phyloP scores from a whole-genome alignment of 2,888 invertebrate species.

The Philonicus albiceps region DNA sequence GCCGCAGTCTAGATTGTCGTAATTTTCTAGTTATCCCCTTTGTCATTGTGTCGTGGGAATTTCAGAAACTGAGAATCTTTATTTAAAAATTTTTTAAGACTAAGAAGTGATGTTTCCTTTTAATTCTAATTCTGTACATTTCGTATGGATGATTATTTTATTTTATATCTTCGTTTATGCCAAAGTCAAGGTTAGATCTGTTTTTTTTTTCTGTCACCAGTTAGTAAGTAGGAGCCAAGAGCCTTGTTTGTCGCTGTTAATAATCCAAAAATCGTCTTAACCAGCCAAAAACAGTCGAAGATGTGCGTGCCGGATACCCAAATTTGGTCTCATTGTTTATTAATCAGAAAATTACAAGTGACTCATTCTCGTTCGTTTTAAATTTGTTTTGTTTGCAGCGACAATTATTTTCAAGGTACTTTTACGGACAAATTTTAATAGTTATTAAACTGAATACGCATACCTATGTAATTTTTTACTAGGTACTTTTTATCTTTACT shows the following conservation, averaged over 20 bases:
- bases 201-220: neutral
- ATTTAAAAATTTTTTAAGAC: neutral
- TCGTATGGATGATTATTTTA: neutral
- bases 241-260: neutral
- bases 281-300: neutral
- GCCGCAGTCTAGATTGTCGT: neutral
- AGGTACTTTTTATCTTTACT: too few relatives aligned
- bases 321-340: neutral
- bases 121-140: neutral
- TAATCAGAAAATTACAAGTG: neutral
- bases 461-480: neutral
- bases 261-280: neutral
- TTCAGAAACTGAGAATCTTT: neutral
- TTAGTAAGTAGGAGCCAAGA: neutral
- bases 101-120: neutral
- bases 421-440: neutral
- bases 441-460: neutral
- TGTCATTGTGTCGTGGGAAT: neutral
- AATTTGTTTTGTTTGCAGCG: neutral
- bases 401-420: neutral
- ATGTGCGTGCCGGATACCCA: neutral
- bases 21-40: neutral
- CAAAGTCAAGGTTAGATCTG: neutral
- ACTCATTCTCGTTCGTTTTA: neutral
- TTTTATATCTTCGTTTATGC: neutral